Evolutionary conservation across 2,888 invertebrate genomes (phyloP).

Genomic region (Mesoligia furuncula): DNA sequence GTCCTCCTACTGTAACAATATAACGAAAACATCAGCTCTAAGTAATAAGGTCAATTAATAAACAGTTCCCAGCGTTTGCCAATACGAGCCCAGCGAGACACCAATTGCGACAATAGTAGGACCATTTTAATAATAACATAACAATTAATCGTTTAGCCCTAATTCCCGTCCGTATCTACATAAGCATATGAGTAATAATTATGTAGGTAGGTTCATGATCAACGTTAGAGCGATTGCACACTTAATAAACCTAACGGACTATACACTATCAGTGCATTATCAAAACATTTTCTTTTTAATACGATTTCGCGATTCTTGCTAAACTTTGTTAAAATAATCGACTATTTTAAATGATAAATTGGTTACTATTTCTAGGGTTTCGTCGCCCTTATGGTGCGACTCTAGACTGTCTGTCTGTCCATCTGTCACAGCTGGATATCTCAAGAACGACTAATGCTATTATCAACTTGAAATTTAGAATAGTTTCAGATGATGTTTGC

Average conservation of each 20-base stretch:
- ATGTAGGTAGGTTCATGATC: slow-evolving; percentile 33
- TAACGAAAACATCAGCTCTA: slow-evolving; percentile 40
- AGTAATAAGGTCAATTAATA: slow-evolving; percentile 33
- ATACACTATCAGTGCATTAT: not conserved
- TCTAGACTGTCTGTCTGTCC: too few species aligned
- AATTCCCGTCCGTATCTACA: slow-evolving; percentile 49
- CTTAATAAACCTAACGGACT: not conserved
- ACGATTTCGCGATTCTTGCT: too few species aligned
- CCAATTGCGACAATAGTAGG: slow-evolving; percentile 48
- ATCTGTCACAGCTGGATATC: too few species aligned
- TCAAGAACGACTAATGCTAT: too few species aligned
- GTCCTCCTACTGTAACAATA: slow-evolving; percentile 6
- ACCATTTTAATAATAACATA: slow-evolving; percentile 61
- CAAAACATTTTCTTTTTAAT: too few species aligned
- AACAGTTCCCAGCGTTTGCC: slow-evolving; percentile 43
- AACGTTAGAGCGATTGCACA: slow-evolving; percentile 26
- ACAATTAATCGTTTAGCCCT: slow-evolving; percentile 63
- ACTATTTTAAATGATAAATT: too few species aligned
- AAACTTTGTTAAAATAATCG: too few species aligned
- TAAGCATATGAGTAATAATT: slow-evolving; percentile 52
- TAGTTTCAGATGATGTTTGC: too few species aligned
- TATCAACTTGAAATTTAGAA: too few species aligned
- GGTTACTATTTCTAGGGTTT: too few species aligned
- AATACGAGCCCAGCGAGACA: slow-evolving; percentile 57
- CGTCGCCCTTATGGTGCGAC: too few species aligned